Conservation (phyloP, 2,797 vertebrate species). For the Peromyscus attwateri region DNA sequence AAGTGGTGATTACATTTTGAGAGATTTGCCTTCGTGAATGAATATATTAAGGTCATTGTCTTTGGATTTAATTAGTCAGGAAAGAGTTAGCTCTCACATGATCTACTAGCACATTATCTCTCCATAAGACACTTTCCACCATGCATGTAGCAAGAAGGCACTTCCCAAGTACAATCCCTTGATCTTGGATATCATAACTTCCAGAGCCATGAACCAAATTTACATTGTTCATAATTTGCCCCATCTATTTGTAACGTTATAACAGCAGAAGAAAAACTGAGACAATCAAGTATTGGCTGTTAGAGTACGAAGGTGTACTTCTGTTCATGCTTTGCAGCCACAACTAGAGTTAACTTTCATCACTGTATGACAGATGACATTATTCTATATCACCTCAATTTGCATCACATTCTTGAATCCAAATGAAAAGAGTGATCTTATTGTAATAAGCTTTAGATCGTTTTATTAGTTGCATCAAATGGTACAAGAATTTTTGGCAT, state of each 20-base stretch:
- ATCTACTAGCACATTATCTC: not conserved
- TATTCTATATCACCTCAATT: not conserved
- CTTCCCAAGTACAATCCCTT: not conserved
- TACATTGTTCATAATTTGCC: not conserved
- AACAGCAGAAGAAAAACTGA: not conserved
- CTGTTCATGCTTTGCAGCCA: constrained; percentile 14
- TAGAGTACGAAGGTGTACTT: not conserved
- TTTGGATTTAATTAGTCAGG: not conserved
- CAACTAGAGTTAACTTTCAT: not conserved
- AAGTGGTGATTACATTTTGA: not conserved
- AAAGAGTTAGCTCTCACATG: not conserved
- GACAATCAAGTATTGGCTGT: not conserved
- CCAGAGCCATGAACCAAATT: not conserved
- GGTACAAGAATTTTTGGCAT: not conserved
- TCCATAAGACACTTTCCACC: not conserved
- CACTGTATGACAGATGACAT: not conserved
- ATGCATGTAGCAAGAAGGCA: not conserved
- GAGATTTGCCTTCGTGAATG: not conserved
- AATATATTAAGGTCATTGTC: not conserved
- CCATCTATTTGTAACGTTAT: not conserved
- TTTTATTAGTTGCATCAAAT: constrained; percentile 15
- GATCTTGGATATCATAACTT: not conserved
- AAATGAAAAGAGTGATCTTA: not conserved
- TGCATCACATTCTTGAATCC: not conserved
- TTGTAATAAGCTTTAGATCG: not conserved